These are phyloP conservation scores for Notodonta dromedarius DNA, from an alignment of 2,888 invertebrate species.

Conservation along the genomic window DNA sequence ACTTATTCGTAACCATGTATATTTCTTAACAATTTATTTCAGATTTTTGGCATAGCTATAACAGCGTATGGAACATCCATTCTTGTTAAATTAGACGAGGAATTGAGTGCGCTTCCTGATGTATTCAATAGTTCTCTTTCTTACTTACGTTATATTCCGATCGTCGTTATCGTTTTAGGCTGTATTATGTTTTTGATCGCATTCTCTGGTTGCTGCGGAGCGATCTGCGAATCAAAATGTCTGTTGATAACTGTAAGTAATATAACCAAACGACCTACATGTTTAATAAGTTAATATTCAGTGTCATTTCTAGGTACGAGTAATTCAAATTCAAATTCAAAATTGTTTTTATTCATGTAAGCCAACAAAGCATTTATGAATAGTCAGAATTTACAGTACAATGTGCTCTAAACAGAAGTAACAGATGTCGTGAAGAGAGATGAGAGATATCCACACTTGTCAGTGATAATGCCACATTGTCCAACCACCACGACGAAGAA, in stretches of 20 bases:
- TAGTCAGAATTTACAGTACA: too few relatives aligned
- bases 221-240: constrained; percentile 32
- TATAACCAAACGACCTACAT: background rate
- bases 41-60: constrained; percentile 24
- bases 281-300: too few relatives aligned
- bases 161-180: constrained; percentile 23
- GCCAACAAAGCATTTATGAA: too few relatives aligned
- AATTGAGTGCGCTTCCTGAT: background rate
- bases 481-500: too few relatives aligned
- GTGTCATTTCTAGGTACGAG: too few relatives aligned
- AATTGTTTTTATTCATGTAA: too few relatives aligned
- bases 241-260: constrained; percentile 29
- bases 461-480: too few relatives aligned
- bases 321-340: too few relatives aligned
- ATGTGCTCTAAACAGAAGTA: too few relatives aligned
- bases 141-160: constrained; percentile 11
- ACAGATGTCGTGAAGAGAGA: too few relatives aligned
- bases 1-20: background rate
- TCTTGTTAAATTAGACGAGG: background rate
- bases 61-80: constrained; percentile 15
- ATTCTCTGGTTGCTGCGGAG: constrained; percentile 34
- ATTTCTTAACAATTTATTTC: background rate
- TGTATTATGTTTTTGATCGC: constrained; percentile 23
- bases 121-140: background rate
- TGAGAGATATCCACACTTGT: too few relatives aligned